Evolutionary conservation across 2,888 invertebrate species (phyloP).

Genomic region (Masnerella sp.): DNA sequence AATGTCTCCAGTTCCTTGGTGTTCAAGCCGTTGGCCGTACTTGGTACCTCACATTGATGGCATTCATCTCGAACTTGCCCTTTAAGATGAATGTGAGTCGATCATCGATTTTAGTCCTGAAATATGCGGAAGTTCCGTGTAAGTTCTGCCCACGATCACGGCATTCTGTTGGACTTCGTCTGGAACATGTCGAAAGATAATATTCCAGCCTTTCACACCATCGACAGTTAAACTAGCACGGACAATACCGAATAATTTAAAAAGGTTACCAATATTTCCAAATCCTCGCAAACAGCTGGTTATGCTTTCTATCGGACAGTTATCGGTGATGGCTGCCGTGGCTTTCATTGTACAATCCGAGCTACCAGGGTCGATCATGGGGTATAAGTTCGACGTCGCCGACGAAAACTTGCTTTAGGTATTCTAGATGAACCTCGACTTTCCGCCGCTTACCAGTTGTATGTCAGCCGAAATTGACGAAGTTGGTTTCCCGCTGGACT

Average conservation of each 20-base stretch:
- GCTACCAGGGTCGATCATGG: conserved; percentile 58
- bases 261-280: conserved; percentile 11
- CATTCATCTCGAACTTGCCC: not conserved
- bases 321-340: conserved; percentile 23
- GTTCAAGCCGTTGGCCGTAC: not conserved
- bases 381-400: not conserved
- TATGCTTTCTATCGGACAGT: not conserved
- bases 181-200: conserved; percentile 34
- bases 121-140: conserved; percentile 29
- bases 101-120: conserved; percentile 20
- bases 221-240: conserved; percentile 45
- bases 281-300: conserved; percentile 39
- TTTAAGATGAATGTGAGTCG: conserved; percentile 6
- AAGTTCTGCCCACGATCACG: conserved; percentile 22
- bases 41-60: not conserved
- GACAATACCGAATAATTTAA: conserved; percentile 34
- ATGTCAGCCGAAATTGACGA: not conserved
- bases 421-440: not conserved
- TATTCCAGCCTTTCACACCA: conserved; percentile 39
- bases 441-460: not conserved
- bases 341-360: conserved; percentile 59
- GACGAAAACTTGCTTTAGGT: not conserved
- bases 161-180: conserved; percentile 11
- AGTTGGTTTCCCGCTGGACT: conserved; percentile 1
- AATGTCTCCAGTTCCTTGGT: not conserved